phyloP scores from a whole-genome alignment of 2,888 invertebrate genomes.

The Pantelozetes paolii region DNA sequence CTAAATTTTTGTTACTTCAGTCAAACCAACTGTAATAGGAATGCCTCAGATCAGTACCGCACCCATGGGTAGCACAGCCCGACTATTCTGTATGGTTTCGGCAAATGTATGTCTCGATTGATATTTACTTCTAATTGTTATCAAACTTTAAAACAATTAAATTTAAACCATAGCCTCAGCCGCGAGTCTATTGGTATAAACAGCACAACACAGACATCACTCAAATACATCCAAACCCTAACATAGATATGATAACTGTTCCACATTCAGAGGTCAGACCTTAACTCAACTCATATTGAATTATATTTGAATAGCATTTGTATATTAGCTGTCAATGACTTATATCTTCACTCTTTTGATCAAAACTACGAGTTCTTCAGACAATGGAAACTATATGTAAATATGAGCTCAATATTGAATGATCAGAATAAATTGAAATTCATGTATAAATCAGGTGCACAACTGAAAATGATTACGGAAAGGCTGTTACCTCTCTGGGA shows the following conservation, averaged over 20 bases:
- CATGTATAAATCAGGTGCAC: constrained; percentile 56
- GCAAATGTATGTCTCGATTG: constrained; percentile 56
- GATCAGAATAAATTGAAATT: background rate
- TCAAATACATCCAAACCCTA: background rate
- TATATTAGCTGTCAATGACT: constrained; percentile 36
- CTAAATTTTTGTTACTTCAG: constrained; percentile 54
- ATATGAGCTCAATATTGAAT: background rate
- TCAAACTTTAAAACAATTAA: no score
- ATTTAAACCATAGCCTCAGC: constrained; percentile 59
- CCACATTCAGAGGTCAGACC: background rate
- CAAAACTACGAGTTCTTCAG: constrained; percentile 64
- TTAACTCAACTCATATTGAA: background rate
- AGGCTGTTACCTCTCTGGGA: constrained; percentile 5
- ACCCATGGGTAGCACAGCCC: constrained; percentile 68
- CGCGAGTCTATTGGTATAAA: constrained; percentile 61
- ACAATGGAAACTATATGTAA: constrained; percentile 73
- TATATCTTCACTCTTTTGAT: constrained; percentile 60
- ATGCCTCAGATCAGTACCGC: constrained; percentile 68
- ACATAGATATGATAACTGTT: constrained; percentile 13
- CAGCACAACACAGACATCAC: background rate
- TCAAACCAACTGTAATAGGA: constrained; percentile 70
- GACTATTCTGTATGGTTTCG: constrained; percentile 70
- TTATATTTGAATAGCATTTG: background rate
- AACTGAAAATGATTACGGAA: constrained; percentile 54
- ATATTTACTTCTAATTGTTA: background rate